Evolutionary conservation across 2,113 vertebrate genomes (phyloP).

Genomic region (Pica pica): DNA sequence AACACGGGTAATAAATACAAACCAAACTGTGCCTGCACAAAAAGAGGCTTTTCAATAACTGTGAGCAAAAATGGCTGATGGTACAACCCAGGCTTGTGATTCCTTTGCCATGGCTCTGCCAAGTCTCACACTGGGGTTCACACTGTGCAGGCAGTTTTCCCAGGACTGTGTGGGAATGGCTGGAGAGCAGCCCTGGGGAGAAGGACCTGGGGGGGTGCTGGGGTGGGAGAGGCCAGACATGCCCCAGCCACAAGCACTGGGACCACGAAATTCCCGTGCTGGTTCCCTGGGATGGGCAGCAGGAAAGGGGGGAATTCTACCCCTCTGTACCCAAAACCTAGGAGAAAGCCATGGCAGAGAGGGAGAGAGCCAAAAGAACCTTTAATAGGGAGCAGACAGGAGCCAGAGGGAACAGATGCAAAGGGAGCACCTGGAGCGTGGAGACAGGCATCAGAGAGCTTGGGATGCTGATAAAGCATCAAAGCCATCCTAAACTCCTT

Average conservation of each 20-base stretch:
- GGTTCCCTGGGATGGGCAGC: not conserved
- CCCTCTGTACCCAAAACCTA: not conserved
- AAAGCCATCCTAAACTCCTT: not conserved
- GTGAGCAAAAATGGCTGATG: not conserved
- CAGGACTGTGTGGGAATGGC: not conserved
- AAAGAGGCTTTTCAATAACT: not conserved
- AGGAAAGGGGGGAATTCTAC: not conserved
- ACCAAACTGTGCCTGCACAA: not conserved
- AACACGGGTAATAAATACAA: not conserved
- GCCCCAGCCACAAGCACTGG: not conserved
- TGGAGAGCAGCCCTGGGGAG: not conserved
- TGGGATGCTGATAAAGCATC: not conserved
- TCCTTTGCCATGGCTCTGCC: not conserved
- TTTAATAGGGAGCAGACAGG: not conserved
- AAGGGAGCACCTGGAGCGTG: not conserved
- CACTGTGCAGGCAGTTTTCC: not conserved
- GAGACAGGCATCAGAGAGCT: not conserved
- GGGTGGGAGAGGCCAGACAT: not conserved
- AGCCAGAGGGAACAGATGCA: not conserved
- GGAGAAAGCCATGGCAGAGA: not conserved
- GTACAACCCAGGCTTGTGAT: not conserved
- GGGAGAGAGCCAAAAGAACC: not conserved
- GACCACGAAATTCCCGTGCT: not conserved
- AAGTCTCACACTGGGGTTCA: rapidly evolving
- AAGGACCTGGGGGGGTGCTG: not conserved